A percentile compares a stretch with the other conserved stretches of the same genome.
These are phyloP conservation scores for Camptogramma bilineatum DNA, from an alignment of 2,888 invertebrate species.

Conservation along the genomic window DNA sequence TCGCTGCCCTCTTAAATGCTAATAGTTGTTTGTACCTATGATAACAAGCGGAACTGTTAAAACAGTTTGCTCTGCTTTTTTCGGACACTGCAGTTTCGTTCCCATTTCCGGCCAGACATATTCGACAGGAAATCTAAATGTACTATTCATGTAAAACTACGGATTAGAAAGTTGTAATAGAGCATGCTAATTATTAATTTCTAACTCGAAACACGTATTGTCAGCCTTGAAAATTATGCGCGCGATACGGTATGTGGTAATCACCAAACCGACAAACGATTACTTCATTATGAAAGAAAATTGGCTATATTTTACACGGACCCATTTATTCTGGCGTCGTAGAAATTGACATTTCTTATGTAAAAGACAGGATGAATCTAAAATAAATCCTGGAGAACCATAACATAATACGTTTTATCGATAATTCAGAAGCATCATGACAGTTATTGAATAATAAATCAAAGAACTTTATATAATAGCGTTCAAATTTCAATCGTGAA, in stretches of 20 bases:
- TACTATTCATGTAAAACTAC: conserved; percentile 15
- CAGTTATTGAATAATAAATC: background rate
- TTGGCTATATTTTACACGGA: background rate
- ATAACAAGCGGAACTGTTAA: background rate
- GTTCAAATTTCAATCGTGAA: background rate
- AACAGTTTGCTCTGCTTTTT: conserved; percentile 3
- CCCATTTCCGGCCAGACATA: conserved; percentile 24
- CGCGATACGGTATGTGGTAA: conserved; percentile 13
- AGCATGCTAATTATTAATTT: conserved; percentile 17
- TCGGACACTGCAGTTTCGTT: conserved; percentile 26
- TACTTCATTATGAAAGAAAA: background rate
- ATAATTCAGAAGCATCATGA: background rate
- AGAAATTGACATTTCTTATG: background rate
- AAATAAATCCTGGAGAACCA: background rate
- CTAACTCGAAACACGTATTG: conserved; percentile 17
- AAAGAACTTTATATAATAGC: background rate
- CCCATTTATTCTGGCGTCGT: background rate
- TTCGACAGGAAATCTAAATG: conserved; percentile 19
- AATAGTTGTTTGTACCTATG: background rate
- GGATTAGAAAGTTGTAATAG: conserved; percentile 23
- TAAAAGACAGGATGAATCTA: background rate
- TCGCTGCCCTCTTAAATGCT: background rate
- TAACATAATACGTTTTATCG: background rate
- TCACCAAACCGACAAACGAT: conserved; percentile 5
- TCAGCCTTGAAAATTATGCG: conserved; percentile 19